A percentile compares a stretch with the other conserved stretches of the same genome.
Evolutionary conservation across 2,888 invertebrate genomes (phyloP).

Genomic region (Phaonia tiefii): DNA sequence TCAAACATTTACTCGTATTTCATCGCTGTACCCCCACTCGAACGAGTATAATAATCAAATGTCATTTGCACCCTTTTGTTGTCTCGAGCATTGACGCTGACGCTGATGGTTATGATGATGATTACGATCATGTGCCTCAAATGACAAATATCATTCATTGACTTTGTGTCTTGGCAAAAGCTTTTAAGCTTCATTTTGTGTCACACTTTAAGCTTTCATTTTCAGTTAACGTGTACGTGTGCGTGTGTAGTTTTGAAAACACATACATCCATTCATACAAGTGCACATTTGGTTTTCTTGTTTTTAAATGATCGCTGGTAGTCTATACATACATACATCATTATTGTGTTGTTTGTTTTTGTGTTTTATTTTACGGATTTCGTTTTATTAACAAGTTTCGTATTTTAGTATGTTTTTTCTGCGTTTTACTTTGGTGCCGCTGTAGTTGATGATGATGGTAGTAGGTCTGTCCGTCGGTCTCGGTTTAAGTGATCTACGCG

Average conservation of each 20-base stretch:
- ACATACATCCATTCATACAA: slow-evolving; percentile 14
- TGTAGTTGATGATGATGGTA: slow-evolving; percentile 15
- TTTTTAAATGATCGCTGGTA: slow-evolving; percentile 58
- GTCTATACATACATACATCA: slow-evolving; percentile 47
- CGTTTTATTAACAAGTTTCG: slow-evolving; percentile 62
- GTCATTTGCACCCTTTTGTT: slow-evolving; percentile 33
- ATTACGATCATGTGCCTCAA: slow-evolving; percentile 56
- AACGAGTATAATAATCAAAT: too few relatives aligned
- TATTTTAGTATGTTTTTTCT: slow-evolving; percentile 38
- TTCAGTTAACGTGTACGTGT: not conserved
- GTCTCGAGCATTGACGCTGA: not conserved
- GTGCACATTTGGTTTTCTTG: not conserved
- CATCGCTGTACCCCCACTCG: not conserved
- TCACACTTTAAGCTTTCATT: slow-evolving; percentile 25
- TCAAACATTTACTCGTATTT: slow-evolving; percentile 27
- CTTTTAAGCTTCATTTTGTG: slow-evolving; percentile 27
- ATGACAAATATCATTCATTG: slow-evolving; percentile 34
- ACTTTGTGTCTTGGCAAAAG: slow-evolving; percentile 35
- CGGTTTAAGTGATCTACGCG: slow-evolving; percentile 53
- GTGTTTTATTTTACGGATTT: slow-evolving; percentile 55
- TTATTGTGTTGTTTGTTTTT: slow-evolving; percentile 52
- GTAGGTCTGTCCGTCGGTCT: slow-evolving; percentile 44
- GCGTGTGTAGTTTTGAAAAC: not conserved
- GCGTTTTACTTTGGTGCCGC: slow-evolving; percentile 49
- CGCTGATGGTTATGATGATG: not conserved